Evolutionary conservation across 2,113 vertebrate genomes (phyloP), one percentile per base, ranked within the genome.

Genomic region (Mesocricetus auratus): DNA sequence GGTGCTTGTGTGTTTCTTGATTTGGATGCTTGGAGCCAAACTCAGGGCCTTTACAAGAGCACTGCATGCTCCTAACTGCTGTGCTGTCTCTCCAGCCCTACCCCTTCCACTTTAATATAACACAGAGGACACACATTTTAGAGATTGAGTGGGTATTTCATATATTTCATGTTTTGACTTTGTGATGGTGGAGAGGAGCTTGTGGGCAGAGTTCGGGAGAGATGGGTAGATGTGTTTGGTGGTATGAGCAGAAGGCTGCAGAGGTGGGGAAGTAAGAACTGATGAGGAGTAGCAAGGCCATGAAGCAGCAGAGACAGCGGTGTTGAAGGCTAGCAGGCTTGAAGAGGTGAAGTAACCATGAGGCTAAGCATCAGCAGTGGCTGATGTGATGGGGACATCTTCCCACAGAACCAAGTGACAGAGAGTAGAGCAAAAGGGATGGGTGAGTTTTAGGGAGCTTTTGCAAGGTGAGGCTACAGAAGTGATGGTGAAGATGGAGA

Each of bases 161-260:
- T 3, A 9, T 64, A 10, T 91, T 94, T 66, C 0, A 0, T 3
- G 3, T 62, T 69, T 94, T 66, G 53, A 58, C 53, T 78, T 39
- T 36, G 42, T 36, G 19, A 58, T 86, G 50, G 36, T 2, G 21
- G 83, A 81, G 58, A 73, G 93, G 9, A 50, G 24, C 29, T 45
- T 79, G 21, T 9, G 45, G 31, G 10, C 19, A 6, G 86, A 83
- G 53, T 4, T 81, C 21, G 1, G 9, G 64, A 68, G n/a, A 79
- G 19, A 66, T 0, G 0, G 3, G 3, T 21, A 64, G 29, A 17
- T 19, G 17, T 15, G 13, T 85, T 50, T 3, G 16, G 45, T 36
- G 17, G 36, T 9, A 1, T 36, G 22, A 53, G 5, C 7, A 7
- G 50, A 64, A 50, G 68, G 50, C 36, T 36, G 82, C 45, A n/a